A percentile compares a stretch with the other conserved stretches of the same genome.
These are phyloP conservation scores for Circaetus gallicus DNA, from an alignment of 2,113 vertebrate genomes.

Conservation along the genomic window DNA sequence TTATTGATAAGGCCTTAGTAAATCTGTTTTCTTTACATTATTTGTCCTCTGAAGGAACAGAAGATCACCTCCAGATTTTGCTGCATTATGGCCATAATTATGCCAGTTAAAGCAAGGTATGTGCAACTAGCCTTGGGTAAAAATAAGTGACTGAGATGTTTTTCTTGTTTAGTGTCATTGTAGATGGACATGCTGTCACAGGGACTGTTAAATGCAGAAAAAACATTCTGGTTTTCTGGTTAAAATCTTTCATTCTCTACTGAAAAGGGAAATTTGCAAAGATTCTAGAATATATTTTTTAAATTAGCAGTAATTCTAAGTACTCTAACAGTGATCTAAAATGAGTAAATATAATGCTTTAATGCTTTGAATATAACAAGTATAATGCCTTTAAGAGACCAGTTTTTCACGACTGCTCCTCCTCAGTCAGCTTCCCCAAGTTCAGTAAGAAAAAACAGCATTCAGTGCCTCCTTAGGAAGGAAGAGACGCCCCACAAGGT, in stretches of 20 bases:
- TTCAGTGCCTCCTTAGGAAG: not conserved
- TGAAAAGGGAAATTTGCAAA: not conserved
- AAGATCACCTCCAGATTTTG: not conserved
- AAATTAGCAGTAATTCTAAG: not conserved
- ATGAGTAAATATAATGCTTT: not conserved
- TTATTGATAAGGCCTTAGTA: not conserved
- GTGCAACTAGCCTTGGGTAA: not conserved
- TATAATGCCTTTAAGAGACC: not conserved
- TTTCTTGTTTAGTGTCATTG: not conserved
- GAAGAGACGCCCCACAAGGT: fast-evolving
- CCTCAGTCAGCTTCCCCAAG: not conserved
- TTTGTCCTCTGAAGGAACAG: not conserved
- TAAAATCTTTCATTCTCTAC: not conserved
- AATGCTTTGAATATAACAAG: not conserved
- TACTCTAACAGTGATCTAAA: not conserved
- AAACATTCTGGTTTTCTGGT: not conserved
- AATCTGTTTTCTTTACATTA: not conserved
- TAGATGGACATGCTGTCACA: not conserved
- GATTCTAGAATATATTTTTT: not conserved
- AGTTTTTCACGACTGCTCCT: not conserved
- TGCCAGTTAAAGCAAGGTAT: not conserved
- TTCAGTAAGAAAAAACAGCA: not conserved
- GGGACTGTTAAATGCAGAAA: not conserved
- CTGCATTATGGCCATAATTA: not conserved
- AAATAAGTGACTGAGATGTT: not conserved